Conservation (phyloP, 2,113 vertebrate genomes). For the Cinclus cinclus region DNA sequence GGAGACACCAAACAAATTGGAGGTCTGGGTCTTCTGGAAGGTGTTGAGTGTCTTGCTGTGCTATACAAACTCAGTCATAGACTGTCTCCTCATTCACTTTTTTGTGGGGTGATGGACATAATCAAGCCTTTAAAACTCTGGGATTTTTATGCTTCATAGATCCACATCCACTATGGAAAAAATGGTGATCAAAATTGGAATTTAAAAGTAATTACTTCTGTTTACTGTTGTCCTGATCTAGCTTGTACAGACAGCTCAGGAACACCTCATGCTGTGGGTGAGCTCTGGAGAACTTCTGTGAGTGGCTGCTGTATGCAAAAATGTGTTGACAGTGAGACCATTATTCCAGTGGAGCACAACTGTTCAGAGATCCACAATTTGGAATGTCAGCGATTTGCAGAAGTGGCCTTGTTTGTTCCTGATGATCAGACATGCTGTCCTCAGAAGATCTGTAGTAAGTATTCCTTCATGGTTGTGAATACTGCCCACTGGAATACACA, state of each 20-base stretch:
- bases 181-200: background rate
- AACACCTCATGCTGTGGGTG: slow-evolving; percentile 82
- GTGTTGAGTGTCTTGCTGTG: background rate
- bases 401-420: slow-evolving; percentile 82
- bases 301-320: slow-evolving; percentile 89
- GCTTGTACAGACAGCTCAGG: slow-evolving; percentile 92
- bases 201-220: background rate
- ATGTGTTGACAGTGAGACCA: slow-evolving; percentile 85
- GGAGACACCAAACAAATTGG: background rate
- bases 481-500: background rate
- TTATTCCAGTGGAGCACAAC: slow-evolving; percentile 81
- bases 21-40: background rate
- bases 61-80: background rate
- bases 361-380: slow-evolving; percentile 75
- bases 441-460: slow-evolving; percentile 87
- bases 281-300: slow-evolving; percentile 88
- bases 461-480: background rate
- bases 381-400: slow-evolving; percentile 80
- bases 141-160: background rate
- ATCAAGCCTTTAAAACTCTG: background rate
- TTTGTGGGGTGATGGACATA: background rate
- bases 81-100: background rate
- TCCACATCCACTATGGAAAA: background rate
- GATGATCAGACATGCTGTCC: slow-evolving; percentile 88
- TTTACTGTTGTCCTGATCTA: slow-evolving; percentile 57